Evolutionary conservation across 1,140 invertebrate species (phyloP).

Genomic region (Zelostemma sp.): DNA sequence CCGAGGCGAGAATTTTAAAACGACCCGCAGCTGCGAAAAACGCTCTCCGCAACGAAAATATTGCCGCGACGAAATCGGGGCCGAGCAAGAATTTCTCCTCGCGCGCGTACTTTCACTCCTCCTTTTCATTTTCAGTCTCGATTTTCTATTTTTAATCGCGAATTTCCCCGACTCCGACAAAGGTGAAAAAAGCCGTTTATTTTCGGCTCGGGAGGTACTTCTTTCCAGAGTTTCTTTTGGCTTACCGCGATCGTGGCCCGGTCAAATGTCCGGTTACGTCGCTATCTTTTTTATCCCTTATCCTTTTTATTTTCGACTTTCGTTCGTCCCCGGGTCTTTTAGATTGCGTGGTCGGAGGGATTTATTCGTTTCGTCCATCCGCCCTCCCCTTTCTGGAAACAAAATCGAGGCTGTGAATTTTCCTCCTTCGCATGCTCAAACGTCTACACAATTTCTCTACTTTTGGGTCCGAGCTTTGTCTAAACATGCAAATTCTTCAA

Average conservation of each 20-base stretch:
- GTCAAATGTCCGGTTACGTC: conserved; percentile 49
- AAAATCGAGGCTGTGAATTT: conserved; percentile 34
- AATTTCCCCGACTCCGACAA: too few species aligned
- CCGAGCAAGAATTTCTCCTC: neutral
- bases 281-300: conserved; percentile 38
- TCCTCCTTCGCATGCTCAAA: neutral
- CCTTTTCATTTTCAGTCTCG: too few species aligned
- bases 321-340: conserved; percentile 33
- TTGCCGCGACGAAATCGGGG: neutral
- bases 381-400: conserved; percentile 38
- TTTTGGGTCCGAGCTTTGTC: too few species aligned
- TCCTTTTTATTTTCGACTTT: conserved; percentile 31
- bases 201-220: neutral
- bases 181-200: neutral
- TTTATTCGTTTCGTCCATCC: conserved; percentile 24
- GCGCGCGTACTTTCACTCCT: neutral
- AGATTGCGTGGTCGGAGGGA: conserved; percentile 29
- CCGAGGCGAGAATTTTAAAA: neutral
- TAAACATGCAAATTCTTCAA: too few species aligned
- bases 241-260: conserved; percentile 50
- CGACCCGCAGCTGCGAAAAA: neutral
- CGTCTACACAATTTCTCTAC: too few species aligned
- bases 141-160: too few species aligned
- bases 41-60: neutral
- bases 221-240: conserved; percentile 23